phyloP scores from a whole-genome alignment of 53 echinoderm and acorn worm species.

The Antedon mediterranea region DNA sequence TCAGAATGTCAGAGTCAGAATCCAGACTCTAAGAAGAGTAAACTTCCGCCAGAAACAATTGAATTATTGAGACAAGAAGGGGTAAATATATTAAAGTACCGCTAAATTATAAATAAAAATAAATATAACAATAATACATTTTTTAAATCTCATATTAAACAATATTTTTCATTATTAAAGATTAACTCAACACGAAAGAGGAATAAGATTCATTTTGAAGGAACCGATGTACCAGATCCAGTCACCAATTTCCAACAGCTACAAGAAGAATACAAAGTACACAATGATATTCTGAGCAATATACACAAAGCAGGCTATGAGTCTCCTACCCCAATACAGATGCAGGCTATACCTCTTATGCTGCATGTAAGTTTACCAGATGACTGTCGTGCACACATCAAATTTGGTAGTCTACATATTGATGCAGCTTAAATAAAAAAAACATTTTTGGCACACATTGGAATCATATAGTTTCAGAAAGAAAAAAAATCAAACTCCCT shows the following conservation, averaged over 20 bases:
- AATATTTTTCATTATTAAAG: conserved; percentile 6
- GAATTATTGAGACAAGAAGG: conserved; percentile 17
- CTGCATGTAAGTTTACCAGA: conserved; percentile 45
- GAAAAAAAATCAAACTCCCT: too few relatives aligned
- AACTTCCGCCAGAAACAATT: conserved; percentile 6
- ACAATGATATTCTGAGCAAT: conserved; percentile 56
- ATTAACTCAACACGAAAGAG: conserved; percentile 31
- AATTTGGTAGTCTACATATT: too few relatives aligned
- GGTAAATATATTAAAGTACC: conserved; percentile 1
- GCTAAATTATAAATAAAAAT: too few relatives aligned
- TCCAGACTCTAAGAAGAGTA: background rate
- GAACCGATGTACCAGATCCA: conserved; percentile 77
- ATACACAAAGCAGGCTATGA: conserved; percentile 53
- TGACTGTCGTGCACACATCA: too few relatives aligned
- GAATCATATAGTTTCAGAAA: too few relatives aligned
- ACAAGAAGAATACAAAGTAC: conserved; percentile 48
- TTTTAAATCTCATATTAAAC: too few relatives aligned
- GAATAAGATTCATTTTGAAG: conserved; percentile 70
- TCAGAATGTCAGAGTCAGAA: background rate
- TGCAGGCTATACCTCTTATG: conserved; percentile 85
- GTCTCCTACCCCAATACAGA: conserved; percentile 75
- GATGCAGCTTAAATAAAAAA: too few relatives aligned
- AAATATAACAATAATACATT: too few relatives aligned
- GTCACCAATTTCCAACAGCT: conserved; percentile 52
- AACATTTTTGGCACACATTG: too few relatives aligned